Conservation (phyloP, 2,888 invertebrate species). For the Andricus curvator region DNA sequence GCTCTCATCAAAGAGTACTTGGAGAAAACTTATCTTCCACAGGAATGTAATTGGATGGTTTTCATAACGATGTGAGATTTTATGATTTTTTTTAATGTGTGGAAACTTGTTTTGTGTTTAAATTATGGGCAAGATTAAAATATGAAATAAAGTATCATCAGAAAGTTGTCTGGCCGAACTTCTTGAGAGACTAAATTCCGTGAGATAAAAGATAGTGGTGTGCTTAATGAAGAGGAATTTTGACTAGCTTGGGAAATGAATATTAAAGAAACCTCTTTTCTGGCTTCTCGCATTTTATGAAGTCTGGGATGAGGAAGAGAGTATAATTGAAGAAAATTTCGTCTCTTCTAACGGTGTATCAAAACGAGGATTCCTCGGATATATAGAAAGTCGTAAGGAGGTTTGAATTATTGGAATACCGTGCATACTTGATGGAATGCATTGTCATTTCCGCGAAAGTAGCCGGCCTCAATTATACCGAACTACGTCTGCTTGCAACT, state of each 20-base stretch:
- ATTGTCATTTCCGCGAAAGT: slow-evolving; percentile 70
- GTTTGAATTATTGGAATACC: slow-evolving; percentile 68
- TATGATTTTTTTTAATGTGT: not conserved
- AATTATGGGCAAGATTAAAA: not conserved
- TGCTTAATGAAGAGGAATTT: slow-evolving; percentile 16
- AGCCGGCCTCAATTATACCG: slow-evolving; percentile 50
- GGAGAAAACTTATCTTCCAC: not conserved
- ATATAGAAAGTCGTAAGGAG: slow-evolving; percentile 70
- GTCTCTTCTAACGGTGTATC: slow-evolving; percentile 58
- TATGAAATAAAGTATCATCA: not conserved
- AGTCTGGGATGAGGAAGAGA: not conserved
- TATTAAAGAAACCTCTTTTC: not conserved
- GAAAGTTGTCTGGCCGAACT: not conserved
- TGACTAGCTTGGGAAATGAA: slow-evolving; percentile 2
- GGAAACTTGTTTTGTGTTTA: not conserved
- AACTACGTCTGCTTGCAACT: slow-evolving; percentile 45
- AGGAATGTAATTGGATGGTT: not conserved
- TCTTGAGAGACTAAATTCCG: not conserved
- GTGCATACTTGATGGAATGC: slow-evolving; percentile 63
- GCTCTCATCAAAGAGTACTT: not conserved
- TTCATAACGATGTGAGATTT: not conserved
- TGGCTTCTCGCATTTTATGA: not conserved
- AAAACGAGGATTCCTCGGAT: slow-evolving; percentile 57
- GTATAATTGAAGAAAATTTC: slow-evolving; percentile 24
- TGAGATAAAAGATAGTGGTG: not conserved